phyloP scores from a whole-genome alignment of 1,140 invertebrate genomes.

The Heliconius hermathena region DNA sequence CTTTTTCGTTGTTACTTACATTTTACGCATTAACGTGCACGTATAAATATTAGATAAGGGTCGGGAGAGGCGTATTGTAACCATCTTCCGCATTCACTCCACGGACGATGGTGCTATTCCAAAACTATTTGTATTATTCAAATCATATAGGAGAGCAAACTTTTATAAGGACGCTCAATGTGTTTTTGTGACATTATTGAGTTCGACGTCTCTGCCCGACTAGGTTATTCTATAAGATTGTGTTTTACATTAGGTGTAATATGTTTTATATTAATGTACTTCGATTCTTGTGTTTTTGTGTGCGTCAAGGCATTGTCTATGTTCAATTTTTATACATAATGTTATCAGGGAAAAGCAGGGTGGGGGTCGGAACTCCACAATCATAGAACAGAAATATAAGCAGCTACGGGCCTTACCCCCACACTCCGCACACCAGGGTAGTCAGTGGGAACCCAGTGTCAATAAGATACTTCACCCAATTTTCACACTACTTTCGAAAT shows the following conservation, averaged over 20 bases:
- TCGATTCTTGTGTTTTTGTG: too few relatives aligned
- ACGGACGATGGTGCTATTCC: conserved; percentile 36
- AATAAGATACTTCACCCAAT: too few relatives aligned
- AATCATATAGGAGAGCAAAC: conserved; percentile 54
- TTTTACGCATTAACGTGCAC: conserved; percentile 19
- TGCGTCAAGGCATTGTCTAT: too few relatives aligned
- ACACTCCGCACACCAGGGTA: too few relatives aligned
- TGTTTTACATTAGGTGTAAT: background rate
- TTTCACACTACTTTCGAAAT: too few relatives aligned
- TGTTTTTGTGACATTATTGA: conserved; percentile 28
- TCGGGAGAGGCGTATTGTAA: conserved; percentile 37
- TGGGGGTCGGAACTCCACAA: too few relatives aligned
- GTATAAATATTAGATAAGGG: conserved; percentile 28
- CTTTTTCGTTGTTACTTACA: background rate
- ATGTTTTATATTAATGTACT: too few relatives aligned
- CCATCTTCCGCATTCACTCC: conserved; percentile 41
- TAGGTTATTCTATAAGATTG: background rate
- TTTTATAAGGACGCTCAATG: conserved; percentile 46
- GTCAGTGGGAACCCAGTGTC: too few relatives aligned
- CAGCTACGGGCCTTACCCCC: too few relatives aligned
- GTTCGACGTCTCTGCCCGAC: background rate
- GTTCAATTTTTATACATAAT: too few relatives aligned
- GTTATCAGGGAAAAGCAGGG: too few relatives aligned
- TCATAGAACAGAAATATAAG: too few relatives aligned
- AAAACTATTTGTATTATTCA: conserved; percentile 69